Percentiles rank a stretch among this genome's conserved stretches.
These are phyloP conservation scores for Oryzias dopingdopingensis DNA, from an alignment of 2,797 vertebrate genomes.

Conservation along the genomic window DNA sequence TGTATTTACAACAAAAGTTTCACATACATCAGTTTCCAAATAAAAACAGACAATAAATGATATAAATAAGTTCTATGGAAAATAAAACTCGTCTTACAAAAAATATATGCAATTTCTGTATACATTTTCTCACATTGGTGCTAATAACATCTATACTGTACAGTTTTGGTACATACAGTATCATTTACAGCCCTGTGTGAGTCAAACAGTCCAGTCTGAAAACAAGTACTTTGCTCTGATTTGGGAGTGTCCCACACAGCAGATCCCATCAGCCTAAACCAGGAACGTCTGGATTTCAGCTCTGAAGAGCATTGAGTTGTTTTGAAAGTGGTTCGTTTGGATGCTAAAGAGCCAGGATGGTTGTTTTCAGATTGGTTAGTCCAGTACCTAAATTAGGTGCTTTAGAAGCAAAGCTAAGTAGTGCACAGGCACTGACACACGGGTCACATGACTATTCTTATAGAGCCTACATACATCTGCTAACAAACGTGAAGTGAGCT, in stretches of 20 bases:
- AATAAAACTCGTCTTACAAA: slow-evolving; percentile 98
- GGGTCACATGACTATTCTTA: slow-evolving; percentile 68
- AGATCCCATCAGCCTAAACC: slow-evolving; percentile 38
- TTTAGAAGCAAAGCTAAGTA: slow-evolving; percentile 73
- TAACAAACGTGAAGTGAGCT: slow-evolving; percentile 73
- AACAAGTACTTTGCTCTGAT: slow-evolving; percentile 52
- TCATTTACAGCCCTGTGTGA: slow-evolving; percentile 78
- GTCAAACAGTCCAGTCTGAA: slow-evolving; percentile 70
- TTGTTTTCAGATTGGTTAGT: slow-evolving; percentile 66
- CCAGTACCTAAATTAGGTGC: slow-evolving; percentile 70
- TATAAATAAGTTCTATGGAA: slow-evolving; percentile 99
- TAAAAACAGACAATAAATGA: slow-evolving; percentile 85
- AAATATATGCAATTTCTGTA: slow-evolving; percentile 91
- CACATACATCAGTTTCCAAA: slow-evolving; percentile 87
- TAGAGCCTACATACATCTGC: slow-evolving; percentile 73
- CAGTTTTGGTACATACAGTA: slow-evolving; percentile 85
- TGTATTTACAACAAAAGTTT: slow-evolving; percentile 97
- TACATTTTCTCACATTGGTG: slow-evolving; percentile 89
- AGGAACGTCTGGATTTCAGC: slow-evolving; percentile 35
- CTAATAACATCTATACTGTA: slow-evolving; percentile 91
- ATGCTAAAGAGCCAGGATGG: slow-evolving; percentile 30
- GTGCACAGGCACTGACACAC: slow-evolving; percentile 73
- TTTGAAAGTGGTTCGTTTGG: slow-evolving; percentile 31
- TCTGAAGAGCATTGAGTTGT: slow-evolving; percentile 15
- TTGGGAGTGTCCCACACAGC: slow-evolving; percentile 52